Base-by-base conservation (phyloP, 2,888 invertebrate genomes). In the Lydus trimaculatus region DNA sequence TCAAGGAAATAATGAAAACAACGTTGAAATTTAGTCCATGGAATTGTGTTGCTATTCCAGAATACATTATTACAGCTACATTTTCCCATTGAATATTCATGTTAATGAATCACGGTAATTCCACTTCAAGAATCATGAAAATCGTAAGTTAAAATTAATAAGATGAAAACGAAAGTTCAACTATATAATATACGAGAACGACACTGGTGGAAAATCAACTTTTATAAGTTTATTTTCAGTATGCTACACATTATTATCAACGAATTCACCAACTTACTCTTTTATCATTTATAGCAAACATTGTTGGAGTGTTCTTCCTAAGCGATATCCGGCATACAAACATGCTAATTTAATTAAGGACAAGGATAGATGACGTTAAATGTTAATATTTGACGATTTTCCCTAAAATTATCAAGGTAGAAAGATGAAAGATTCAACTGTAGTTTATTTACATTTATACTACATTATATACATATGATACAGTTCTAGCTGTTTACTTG, bases 291-390 rank as follows among this genome's bases (percentile, higher is more conserved):
- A 39, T 65, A 60, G 62, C 66, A 71, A 71, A 71, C 67, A 71
- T 65, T 66, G 65, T 66, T 69, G 71, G 63, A 73, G 61, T 68
- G 68, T 66, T 73, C 73, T 72, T 73, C 67, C 72, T 66, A 72
- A 65, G 67, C 65, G 72, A 73, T 72, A 75, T 73, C 72, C 72
- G 71, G 69, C 71, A 72, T 72, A 67, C 71, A 72, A 73, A 71
- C 72, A 65, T 69, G 75, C 74, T 74, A 76, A 77, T 76, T 77
- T 77, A 77, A 77, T 77, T 76, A 76, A 69, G 71, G 73, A 71
- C 71, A 73, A 56, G 11, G 25, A 20, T 48, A 48, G 48, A 43
- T 23, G 25, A 43, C 17, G 17, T 43, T 43, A 43, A 33, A n/a
- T n/a, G n/a, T 31, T 31, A 31, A 48, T 48, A 20, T 20, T 48